These are phyloP conservation scores for Excalfactoria chinensis DNA, from an alignment of 2,113 vertebrate genomes.

Conservation along the genomic window DNA sequence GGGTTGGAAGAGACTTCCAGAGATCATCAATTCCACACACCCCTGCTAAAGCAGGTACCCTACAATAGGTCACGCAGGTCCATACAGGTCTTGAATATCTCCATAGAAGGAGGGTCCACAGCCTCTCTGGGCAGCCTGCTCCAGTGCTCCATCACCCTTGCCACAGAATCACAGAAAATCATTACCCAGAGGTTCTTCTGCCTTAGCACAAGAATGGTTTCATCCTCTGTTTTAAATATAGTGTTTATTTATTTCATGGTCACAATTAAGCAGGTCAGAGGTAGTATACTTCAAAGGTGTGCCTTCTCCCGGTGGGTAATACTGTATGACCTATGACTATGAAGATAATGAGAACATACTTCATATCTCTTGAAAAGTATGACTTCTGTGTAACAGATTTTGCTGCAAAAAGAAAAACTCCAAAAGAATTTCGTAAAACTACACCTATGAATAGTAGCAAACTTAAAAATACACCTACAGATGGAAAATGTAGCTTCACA, in stretches of 20 bases:
- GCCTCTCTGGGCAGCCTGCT: too few relatives aligned
- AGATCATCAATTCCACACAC: too few relatives aligned
- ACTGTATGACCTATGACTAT: background rate
- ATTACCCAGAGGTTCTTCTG: background rate
- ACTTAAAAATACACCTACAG: background rate
- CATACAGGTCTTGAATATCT: too few relatives aligned
- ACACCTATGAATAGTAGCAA: background rate
- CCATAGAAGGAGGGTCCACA: too few relatives aligned
- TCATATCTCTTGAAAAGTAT: background rate
- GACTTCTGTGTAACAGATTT: background rate
- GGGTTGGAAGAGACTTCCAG: too few relatives aligned
- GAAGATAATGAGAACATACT: background rate
- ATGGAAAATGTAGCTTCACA: background rate
- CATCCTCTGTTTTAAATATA: background rate
- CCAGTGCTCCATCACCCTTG: too few relatives aligned
- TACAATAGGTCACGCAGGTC: too few relatives aligned
- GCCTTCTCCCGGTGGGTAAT: background rate
- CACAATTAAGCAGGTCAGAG: background rate
- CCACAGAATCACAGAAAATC: too few relatives aligned
- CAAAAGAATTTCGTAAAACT: background rate
- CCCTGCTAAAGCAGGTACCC: too few relatives aligned
- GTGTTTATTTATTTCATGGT: background rate
- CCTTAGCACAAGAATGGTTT: background rate
- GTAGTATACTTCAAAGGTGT: background rate
- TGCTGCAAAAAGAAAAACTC: background rate